Conservation (phyloP, 2,888 invertebrate species). For the Lochmaea crataegi region DNA sequence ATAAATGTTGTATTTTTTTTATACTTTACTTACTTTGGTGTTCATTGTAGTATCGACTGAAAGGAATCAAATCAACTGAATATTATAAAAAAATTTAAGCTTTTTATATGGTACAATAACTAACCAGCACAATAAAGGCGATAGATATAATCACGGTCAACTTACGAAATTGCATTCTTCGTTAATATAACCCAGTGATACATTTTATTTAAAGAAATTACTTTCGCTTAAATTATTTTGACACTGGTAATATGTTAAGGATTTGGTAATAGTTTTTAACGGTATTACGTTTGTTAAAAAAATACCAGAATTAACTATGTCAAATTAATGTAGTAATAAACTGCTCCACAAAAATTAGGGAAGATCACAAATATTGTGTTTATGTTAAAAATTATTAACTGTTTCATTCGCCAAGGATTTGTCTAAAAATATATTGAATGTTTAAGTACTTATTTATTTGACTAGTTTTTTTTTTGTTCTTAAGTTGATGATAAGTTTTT, state of each 20-base stretch:
- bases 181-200: neutral
- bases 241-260: neutral
- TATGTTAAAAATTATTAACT: no score
- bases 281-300: no score
- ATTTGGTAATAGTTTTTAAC: neutral
- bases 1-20: neutral
- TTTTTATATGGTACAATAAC: slow-evolving; percentile 10
- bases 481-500: no score
- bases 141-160: slow-evolving; percentile 3
- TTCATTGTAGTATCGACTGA: neutral
- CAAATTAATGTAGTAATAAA: no score
- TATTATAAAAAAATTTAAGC: neutral
- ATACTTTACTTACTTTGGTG: neutral
- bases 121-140: neutral
- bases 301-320: no score
- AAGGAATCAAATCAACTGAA: neutral
- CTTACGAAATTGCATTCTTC: slow-evolving; percentile 13
- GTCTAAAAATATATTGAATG: no score
- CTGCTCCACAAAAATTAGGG: no score
- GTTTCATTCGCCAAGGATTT: no score
- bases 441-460: no score
- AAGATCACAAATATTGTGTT: no score
- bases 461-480: no score
- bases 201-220: slow-evolving; percentile 1
- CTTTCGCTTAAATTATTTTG: neutral